These are phyloP conservation scores for Electrona antarctica DNA, from an alignment of 2,113 vertebrate genomes.

Conservation along the genomic window DNA sequence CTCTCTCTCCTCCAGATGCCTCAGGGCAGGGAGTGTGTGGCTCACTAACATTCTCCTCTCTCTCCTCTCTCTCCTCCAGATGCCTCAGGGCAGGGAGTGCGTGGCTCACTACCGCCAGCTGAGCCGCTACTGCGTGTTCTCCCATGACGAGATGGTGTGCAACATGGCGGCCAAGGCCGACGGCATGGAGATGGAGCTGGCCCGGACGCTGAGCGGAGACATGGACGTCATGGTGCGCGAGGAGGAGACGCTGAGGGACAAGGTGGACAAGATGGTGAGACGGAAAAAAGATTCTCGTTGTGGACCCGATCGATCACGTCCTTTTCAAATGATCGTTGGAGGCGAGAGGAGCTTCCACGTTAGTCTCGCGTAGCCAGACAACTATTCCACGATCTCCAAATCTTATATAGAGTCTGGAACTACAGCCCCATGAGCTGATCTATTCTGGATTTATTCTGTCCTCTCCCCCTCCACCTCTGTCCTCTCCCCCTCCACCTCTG, in stretches of 20 bases:
- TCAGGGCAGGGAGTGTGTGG: too few species aligned
- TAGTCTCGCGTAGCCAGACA: too few species aligned
- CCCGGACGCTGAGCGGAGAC: slow-evolving; percentile 87
- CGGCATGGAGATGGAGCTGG: slow-evolving; percentile 86
- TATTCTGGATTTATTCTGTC: too few species aligned
- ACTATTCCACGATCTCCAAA: too few species aligned
- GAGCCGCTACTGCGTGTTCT: slow-evolving; percentile 95
- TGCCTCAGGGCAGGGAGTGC: slow-evolving; percentile 90
- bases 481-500: too few species aligned
- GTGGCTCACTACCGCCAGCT: slow-evolving; percentile 92
- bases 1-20: too few species aligned
- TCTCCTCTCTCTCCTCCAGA: slow-evolving; percentile 72
- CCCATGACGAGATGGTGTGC: slow-evolving; percentile 97
- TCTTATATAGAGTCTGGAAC: too few species aligned
- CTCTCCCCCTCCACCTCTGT: too few species aligned
- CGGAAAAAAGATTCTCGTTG: neutral
- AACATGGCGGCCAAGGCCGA: slow-evolving; percentile 91
- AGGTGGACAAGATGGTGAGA: slow-evolving; percentile 86
- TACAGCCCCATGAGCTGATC: too few species aligned
- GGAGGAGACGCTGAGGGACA: slow-evolving; percentile 85
- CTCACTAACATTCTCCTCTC: neutral
- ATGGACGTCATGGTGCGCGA: slow-evolving; percentile 87
- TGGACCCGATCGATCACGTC: too few species aligned
- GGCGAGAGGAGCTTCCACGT: too few species aligned
- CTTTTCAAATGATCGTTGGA: too few species aligned